Base-by-base conservation (phyloP, 2,888 invertebrate species). In the Eupithecia insigniata region DNA sequence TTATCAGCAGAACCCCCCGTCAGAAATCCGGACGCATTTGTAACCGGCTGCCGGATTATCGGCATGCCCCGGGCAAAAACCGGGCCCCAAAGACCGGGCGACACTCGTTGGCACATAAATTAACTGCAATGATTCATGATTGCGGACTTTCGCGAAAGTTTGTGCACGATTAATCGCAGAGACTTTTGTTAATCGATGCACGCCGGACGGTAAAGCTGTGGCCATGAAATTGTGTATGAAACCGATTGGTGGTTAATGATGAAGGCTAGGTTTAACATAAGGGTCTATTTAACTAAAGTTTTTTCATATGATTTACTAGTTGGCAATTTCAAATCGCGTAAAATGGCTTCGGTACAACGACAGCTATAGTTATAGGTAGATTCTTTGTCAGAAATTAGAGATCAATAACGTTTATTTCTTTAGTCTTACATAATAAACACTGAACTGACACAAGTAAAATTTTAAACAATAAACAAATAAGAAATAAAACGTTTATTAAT, bases 81-180 rank as follows among this genome's bases (percentile, higher is more conserved):
- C 81, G 79, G 82, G 79, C 76, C 66, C 70, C 69, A 69, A 60
- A 73, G 81, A 82, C 84, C 75, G 70, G 75, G 83, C 84, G 84
- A 82, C 86, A 87, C 83, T 86, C 87, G 84, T 86, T 85, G 83
- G 77, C 78, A 89, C 89, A 91, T 93, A 93, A 92, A 93, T 93
- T 92, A 87, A 84, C 86, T 84, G 85, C 91, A 92, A 93, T 94
- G 93, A 94, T 93, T 93, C 93, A 94, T 91, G 92, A 89, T 88
- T 81, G 85, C 86, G 79, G 79, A 82, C 80, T 79, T 83, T 82
- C 75, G 78, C 84, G 85, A 89, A 92, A 92, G 90, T 93, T 93
- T 93, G 90, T 81, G 81, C 84, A 81, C 87, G 84, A 89, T 92
- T 92, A 92, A 92, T 92, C 87, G 89, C 84, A 65, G 55, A 80